Base-by-base conservation (phyloP, 2,797 vertebrate genomes). In the Pelobates cultripes region DNA sequence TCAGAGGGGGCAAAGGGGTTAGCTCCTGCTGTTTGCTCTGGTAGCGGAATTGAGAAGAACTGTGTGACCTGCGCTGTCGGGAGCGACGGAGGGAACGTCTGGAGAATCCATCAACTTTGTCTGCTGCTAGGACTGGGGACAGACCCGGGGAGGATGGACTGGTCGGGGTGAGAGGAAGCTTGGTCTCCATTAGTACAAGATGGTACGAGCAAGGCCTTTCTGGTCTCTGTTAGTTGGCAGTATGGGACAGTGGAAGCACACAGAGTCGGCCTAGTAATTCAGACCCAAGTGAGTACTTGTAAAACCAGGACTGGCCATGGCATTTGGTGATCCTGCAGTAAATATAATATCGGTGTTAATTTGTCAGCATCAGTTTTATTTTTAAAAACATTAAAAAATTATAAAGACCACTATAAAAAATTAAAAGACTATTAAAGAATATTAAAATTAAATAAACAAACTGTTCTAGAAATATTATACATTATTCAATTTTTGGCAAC, bases 1-100 rank as follows among this genome's bases (percentile, higher is more conserved):
- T 97, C 84, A 98, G 94, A 85, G 96, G 93, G 57, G 97, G 96
- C 87, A 98, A 94, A 0, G 96, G 93, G 0, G 95, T 96, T 82
- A 98, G 95, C 90, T 98, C 97, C 91, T 97, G 96, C 91, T 97
- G 96, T 88, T 96, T 96, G 89, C 96, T 97, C 94, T 97, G 96
- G 89, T 97, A 97, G 81, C 96, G 96, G 91, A 98, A 98, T 90
- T 97, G 96, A 82, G 97, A 98, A 28, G 97, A 98, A 86, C 96
- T 97, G 88, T 97, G 97, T 70, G 97, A 97, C 70, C 97, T 93
- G 66, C 97, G 91, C 89, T 96, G 96, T 44, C 96, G 94, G 84
- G 96, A 95, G 69, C 96, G 91, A 84, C 96, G 96, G 88, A 98
- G 96, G 55, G 97, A 97, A n/a, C 96, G 91, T 45, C 97, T 94